Base-by-base conservation (phyloP, 1,140 invertebrate species). In the Apis cerana region DNA sequence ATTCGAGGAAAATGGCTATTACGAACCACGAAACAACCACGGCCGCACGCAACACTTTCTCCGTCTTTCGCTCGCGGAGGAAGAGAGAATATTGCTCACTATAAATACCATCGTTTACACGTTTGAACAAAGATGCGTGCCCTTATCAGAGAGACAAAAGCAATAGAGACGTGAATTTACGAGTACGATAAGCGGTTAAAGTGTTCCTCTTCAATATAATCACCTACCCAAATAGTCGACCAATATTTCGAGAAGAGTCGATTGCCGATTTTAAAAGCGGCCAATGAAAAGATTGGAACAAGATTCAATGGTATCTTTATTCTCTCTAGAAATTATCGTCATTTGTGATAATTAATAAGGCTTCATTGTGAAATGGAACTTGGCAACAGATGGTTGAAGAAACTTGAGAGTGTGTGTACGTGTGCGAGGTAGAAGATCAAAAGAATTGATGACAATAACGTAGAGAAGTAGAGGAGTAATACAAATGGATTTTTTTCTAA, bases 41-140 rank as follows among this genome's bases (percentile, higher is more conserved):
- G 3, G 11, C 48, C 1, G 11, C 27, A 50, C 21, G 65, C 58
- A 33, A 67, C 27, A 61, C 64, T 85, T 81, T 86, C 80, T 78
- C 61, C 33, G 77, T 78, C 33, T 64, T 43, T 54, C 19, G 27
- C 15, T 33, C 27, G 27, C 11, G 21, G 9, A n/a, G 52, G 17
- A 50, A 19, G n/a, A 71, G 59, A 48, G 43, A 27, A 23, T 33
- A 58, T 59, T 48, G 21, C 67, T 82, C 43, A 48, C 13, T 70
- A 70, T 78, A 85, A 85, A 82, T 82, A 77, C 33, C 33, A 43
- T 23, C 50, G 33, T 74, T 72, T 54, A 15, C 50, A 8, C n/a
- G 74, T 81, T 75, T 12, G 9, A 21, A 27, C 21, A 17, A n/a
- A 52, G 56, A 61, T 21, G 52, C 65, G 12, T 5, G 15, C 70